Conservation (phyloP, 2,888 invertebrate species). For the Phytoseiulus persimilis region DNA sequence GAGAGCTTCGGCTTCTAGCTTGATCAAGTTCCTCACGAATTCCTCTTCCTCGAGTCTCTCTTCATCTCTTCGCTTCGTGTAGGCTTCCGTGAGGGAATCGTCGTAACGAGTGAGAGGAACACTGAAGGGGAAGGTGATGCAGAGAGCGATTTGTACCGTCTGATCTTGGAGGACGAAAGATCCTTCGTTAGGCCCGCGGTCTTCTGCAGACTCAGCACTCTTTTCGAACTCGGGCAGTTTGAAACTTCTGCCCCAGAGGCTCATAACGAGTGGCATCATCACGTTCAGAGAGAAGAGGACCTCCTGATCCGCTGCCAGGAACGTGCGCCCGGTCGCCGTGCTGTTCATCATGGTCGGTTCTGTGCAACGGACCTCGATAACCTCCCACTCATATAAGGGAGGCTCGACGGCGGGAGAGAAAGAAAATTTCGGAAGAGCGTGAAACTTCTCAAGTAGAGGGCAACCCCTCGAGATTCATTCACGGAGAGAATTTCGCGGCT, state of each 20-base stretch:
- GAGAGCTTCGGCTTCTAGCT: background rate
- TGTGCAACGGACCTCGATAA: background rate
- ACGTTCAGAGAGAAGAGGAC: background rate
- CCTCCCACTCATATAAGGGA: background rate
- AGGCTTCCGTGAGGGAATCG: background rate
- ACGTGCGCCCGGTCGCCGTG: background rate
- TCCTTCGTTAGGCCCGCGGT: background rate
- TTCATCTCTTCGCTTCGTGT: background rate
- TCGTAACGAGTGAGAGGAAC: background rate
- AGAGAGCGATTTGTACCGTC: background rate
- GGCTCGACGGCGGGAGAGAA: background rate
- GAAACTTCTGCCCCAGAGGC: background rate
- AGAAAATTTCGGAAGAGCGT: too few species aligned
- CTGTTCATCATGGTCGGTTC: background rate
- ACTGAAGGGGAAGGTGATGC: background rate
- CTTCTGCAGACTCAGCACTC: background rate
- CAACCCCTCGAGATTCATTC: too few species aligned
- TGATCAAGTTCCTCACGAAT: background rate
- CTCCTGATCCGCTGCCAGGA: background rate
- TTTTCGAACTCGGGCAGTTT: too few species aligned
- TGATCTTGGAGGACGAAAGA: background rate
- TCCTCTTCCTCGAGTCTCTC: background rate
- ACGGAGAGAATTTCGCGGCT: too few species aligned
- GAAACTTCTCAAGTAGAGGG: too few species aligned
- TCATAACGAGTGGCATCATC: background rate